Base-by-base conservation (phyloP, 2,888 invertebrate species). In the Noctua janthe region DNA sequence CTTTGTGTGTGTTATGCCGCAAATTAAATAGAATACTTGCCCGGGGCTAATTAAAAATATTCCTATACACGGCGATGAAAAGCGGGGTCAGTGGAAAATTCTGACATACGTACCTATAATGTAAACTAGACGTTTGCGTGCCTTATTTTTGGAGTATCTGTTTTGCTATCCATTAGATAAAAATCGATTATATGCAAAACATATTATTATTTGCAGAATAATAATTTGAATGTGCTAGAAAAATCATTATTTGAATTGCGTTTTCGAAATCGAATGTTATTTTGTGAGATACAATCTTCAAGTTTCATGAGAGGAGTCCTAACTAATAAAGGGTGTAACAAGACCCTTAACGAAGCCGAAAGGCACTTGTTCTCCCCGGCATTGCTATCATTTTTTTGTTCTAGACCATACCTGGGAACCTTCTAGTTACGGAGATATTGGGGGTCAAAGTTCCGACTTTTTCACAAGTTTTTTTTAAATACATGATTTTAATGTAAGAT, bases 1-100 rank as follows among this genome's bases (percentile, higher is more conserved):
- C 91, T 93, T 92, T 91, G 90, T 92, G 91, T 90, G 88, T 91
- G 91, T 91, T 92, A 88, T 87, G 91, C 95, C 95, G 93, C 95
- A 95, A 95, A 95, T 94, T 94, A 95, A 96, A 96, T 95, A 94
- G 91, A 94, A 95, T 91, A 86, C 94, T 93, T 94, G 93, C 92
- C 91, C 90, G 91, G 84, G 92, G 93, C 94, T 95, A 94, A 96
- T 96, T 96, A 94, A 94, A 94, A 94, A 94, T 91, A 81, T 86
- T 83, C 81, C 75, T 94, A 93, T 90, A 91, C 86, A 88, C 87
- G 88, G 89, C 89, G 90, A 91, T 92, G 91, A 92, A 93, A 92
- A 92, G 90, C 91, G 88, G 88, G 88, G 86, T 82, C 87, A 82
- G 85, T 86, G 87, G 85, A 86, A 89, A 91, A 91, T 92, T 90